Base-by-base conservation (phyloP, 2,888 invertebrate genomes). In the Vanessa cardui region DNA sequence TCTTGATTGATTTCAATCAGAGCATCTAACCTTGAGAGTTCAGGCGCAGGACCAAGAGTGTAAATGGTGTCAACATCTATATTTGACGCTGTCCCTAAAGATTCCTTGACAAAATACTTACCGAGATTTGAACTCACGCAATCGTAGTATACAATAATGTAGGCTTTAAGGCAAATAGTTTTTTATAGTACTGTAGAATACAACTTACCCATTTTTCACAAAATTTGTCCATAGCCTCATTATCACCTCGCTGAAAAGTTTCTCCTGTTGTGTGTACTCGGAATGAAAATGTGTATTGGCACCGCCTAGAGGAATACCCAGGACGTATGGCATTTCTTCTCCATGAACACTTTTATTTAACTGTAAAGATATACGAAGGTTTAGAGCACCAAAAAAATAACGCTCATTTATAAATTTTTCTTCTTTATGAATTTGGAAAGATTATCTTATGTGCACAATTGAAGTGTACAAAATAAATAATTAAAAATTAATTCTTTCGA, bases 181-280 rank as follows among this genome's bases (percentile, higher is more conserved):
- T 18, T 47, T 47, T 47, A 18, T 18, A 47, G 47, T 0, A 47
- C 18, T 47, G 18, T 47, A 18, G 6, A 18, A 46, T 26, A 26
- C 18, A 52, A 64, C 94, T 94, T 90, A 98, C 98, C 98, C 98
- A 66, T 96, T 95, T 87, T 96, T 96, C 3, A 97, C 97, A 80
- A 98, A 98, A 89, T 98, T 98, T 70, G 96, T 96, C 96, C 97
- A 98, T 86, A 96, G 95, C 74, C 96, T 95, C 96, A 98, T 98
- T 77, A 98, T 94, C 44, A 96, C 95, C 90, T 98, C 97, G 60
- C 98, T 96, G 69, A 98, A 94, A 59, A 96, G 93, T 79, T 94
- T 95, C 87, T 98, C 98, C 68, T 95, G 94, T 69, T 94, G 94
- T 49, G 96, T 96, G 87, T 96, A 98, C 78, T 95, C 95, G 60